These are phyloP conservation scores for Ibidorhyncha struthersii DNA, from an alignment of 2,113 vertebrate species.

Conservation along the genomic window DNA sequence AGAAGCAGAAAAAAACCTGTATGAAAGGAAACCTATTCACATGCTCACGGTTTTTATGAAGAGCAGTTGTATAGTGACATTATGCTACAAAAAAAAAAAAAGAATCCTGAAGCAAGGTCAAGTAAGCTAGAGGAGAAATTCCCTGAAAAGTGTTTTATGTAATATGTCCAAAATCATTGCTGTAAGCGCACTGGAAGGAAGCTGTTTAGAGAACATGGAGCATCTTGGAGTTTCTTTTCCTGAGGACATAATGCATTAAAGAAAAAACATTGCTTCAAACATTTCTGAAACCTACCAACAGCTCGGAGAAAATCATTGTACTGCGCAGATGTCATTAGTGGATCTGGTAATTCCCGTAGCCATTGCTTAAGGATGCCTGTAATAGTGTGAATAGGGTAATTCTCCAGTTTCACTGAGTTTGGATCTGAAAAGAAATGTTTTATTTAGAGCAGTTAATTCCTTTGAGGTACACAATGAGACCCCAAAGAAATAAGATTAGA, in stretches of 20 bases:
- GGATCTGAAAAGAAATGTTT: conserved; percentile 77
- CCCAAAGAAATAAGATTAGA: not conserved
- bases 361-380: conserved; percentile 96
- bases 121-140: not conserved
- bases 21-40: not conserved
- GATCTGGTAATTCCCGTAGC: conserved; percentile 93
- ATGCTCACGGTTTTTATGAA: not conserved
- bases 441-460: not conserved
- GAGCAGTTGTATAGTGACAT: not conserved
- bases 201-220: not conserved
- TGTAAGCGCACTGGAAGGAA: not conserved
- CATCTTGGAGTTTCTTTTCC: not conserved
- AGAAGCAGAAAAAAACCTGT: not conserved
- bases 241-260: not conserved
- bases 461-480: not conserved
- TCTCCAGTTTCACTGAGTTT: conserved; percentile 83
- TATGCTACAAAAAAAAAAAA: not conserved
- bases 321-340: conserved; percentile 92
- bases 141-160: not conserved
- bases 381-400: conserved; percentile 94
- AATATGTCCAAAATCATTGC: not conserved
- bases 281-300: conserved; percentile 82
- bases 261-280: not conserved
- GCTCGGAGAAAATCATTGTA: conserved; percentile 93
- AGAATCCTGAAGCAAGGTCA: not conserved